Evolutionary conservation across 2,888 invertebrate genomes (phyloP).

Genomic region (Diaprepes abbreviatus): DNA sequence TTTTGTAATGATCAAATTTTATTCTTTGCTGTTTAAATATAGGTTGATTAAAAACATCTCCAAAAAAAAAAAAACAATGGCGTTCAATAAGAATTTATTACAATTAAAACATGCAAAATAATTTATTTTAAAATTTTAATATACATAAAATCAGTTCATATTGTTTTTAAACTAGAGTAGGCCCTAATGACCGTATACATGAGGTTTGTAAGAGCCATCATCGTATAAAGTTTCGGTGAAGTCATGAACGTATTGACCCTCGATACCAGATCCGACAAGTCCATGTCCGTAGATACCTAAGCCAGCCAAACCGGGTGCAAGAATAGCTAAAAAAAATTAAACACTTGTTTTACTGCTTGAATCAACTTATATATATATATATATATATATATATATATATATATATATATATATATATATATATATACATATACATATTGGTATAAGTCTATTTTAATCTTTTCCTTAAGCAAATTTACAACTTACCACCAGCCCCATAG

Average conservation of each 20-base stretch:
- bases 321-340: slow-evolving; percentile 31
- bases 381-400: too few relatives aligned
- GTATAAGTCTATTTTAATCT: too few relatives aligned
- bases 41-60: neutral
- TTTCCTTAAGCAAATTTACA: too few relatives aligned
- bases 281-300: slow-evolving; percentile 18
- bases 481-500: slow-evolving; percentile 25
- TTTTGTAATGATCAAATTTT: too few relatives aligned
- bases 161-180: neutral
- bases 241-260: slow-evolving; percentile 57
- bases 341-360: too few relatives aligned
- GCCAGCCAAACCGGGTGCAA: slow-evolving; percentile 37
- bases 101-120: neutral
- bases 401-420: too few relatives aligned
- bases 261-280: slow-evolving; percentile 39
- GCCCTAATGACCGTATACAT: slow-evolving; percentile 49
- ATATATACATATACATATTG: too few relatives aligned
- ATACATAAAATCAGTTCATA: slow-evolving; percentile 17
- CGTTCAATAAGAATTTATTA: slow-evolving; percentile 38
- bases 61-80: slow-evolving; percentile 3
- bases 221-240: slow-evolving; percentile 56
- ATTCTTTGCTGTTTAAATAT: too few relatives aligned
- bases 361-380: too few relatives aligned
- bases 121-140: slow-evolving; percentile 2
- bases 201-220: slow-evolving; percentile 60